phyloP scores from a whole-genome alignment of 53 echinoderm and acorn worm genomes.

The Echinarachnius parma region DNA sequence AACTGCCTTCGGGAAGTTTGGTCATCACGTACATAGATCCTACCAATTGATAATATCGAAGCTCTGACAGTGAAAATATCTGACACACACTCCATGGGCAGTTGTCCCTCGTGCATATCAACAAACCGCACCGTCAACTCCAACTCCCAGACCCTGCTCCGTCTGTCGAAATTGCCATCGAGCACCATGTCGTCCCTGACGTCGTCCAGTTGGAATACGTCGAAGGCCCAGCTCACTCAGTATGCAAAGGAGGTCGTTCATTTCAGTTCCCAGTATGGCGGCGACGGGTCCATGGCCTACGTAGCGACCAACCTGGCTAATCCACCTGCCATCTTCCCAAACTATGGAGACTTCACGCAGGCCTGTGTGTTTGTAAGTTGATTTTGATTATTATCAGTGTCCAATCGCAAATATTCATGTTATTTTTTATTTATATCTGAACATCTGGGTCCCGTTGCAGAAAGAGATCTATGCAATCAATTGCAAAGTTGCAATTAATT shows the following conservation, averaged over 20 bases:
- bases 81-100: no score
- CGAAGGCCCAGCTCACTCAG: constrained; percentile 48
- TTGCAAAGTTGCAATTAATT: no score
- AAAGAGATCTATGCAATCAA: no score
- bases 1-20: no score
- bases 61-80: no score
- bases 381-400: no score
- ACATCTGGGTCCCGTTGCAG: no score
- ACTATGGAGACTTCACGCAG: constrained; percentile 82
- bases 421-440: no score
- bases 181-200: constrained; percentile 3
- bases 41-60: no score
- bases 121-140: background rate
- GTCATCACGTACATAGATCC: no score
- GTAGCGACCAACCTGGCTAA: constrained; percentile 76
- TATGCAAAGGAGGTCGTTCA: constrained; percentile 70
- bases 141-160: background rate
- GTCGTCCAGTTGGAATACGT: background rate
- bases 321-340: constrained; percentile 62
- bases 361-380: constrained; percentile 96
- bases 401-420: no score
- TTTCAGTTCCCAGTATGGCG: constrained; percentile 90
- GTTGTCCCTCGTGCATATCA: no score
- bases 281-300: constrained; percentile 67
- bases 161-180: background rate